phyloP scores from a whole-genome alignment of 2,113 vertebrate species.

The Microcebus ravelobensis region DNA sequence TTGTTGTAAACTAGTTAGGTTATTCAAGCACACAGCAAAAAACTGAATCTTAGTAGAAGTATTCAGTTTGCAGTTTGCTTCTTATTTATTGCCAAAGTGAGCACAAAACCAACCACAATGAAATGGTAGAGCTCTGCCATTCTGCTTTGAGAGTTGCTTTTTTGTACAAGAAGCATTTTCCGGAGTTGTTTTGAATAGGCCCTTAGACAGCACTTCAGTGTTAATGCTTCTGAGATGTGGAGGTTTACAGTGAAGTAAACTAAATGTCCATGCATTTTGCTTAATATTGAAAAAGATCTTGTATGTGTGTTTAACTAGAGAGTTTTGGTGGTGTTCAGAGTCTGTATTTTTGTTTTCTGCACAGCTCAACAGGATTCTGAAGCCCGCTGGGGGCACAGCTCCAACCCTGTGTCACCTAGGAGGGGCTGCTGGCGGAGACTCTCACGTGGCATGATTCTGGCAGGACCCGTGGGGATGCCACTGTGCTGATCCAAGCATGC shows the following conservation, averaged over 20 bases:
- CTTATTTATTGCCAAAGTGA: slow-evolving; percentile 57
- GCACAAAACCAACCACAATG: slow-evolving; percentile 19
- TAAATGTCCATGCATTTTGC: slow-evolving; percentile 30
- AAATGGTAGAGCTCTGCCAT: slow-evolving; percentile 32
- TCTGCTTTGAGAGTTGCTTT: slow-evolving; percentile 43
- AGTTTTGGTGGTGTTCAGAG: neutral
- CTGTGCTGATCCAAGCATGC: neutral
- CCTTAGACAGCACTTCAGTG: slow-evolving; percentile 65
- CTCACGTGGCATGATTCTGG: neutral
- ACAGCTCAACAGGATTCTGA: neutral
- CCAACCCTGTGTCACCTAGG: neutral
- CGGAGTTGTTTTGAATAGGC: slow-evolving; percentile 56
- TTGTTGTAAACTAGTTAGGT: slow-evolving; percentile 6
- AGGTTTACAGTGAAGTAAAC: slow-evolving; percentile 6
- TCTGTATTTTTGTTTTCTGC: neutral
- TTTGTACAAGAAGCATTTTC: slow-evolving; percentile 67
- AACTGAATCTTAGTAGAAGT: neutral
- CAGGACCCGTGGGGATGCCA: neutral
- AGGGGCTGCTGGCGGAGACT: neutral
- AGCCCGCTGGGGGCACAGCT: neutral
- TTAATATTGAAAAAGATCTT: slow-evolving; percentile 57
- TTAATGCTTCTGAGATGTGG: slow-evolving; percentile 49
- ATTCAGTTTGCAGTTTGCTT: slow-evolving; percentile 40
- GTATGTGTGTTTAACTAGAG: slow-evolving; percentile 9
- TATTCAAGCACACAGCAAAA: slow-evolving; percentile 6